A percentile compares a stretch with the other conserved stretches of the same genome.
Evolutionary conservation across 2,797 vertebrate species (phyloP).

Genomic region (Phylloscopus collybita): DNA sequence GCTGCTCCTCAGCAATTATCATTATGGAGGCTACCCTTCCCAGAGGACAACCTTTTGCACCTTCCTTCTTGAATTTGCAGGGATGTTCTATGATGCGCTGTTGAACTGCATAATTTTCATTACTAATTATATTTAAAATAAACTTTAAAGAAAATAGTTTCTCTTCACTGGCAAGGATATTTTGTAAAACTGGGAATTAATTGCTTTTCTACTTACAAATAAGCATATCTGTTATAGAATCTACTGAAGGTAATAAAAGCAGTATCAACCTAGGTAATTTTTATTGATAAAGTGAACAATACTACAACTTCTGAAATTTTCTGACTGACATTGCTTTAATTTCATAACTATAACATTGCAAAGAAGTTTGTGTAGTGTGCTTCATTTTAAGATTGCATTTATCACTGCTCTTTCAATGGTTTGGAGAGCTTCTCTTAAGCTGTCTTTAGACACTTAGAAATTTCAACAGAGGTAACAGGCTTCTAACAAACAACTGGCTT

Average conservation of each 20-base stretch:
- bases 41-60: background rate
- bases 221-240: background rate
- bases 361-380: background rate
- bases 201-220: background rate
- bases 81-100: background rate
- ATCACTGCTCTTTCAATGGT: background rate
- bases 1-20: background rate
- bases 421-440: background rate
- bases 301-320: background rate
- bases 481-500: background rate
- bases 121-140: background rate
- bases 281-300: background rate
- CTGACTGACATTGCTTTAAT: background rate
- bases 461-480: background rate
- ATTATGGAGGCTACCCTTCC: background rate
- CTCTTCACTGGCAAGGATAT: background rate
- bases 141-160: background rate
- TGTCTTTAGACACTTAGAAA: background rate
- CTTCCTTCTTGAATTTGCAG: background rate
- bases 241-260: background rate
- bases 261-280: background rate
- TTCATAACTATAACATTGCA: background rate
- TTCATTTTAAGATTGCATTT: background rate
- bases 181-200: background rate
- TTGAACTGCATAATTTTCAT: background rate